These are phyloP conservation scores for Agrypnus murinus DNA, from an alignment of 2,888 invertebrate genomes.

Conservation along the genomic window DNA sequence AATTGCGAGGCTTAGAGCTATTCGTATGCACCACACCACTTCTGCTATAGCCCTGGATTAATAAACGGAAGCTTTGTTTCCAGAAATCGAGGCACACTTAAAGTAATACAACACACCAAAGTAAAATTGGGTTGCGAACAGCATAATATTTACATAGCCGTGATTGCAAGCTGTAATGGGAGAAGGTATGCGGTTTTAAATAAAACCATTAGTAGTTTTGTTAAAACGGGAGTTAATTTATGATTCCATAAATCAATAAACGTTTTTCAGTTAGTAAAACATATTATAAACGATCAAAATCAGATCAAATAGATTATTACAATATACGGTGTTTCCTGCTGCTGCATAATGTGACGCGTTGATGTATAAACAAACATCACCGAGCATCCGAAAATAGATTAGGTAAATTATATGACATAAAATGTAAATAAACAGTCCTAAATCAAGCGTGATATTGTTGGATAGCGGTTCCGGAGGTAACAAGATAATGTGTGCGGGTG, in stretches of 20 bases:
- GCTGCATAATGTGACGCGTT: constrained; percentile 2
- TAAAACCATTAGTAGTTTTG: no score
- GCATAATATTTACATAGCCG: no score
- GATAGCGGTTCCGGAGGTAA: constrained; percentile 65
- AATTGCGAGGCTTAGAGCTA: constrained; percentile 69
- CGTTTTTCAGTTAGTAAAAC: no score
- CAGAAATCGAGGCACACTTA: constrained; percentile 47
- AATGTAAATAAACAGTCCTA: constrained; percentile 61
- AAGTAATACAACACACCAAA: constrained; percentile 36
- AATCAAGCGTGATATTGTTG: constrained; percentile 62
- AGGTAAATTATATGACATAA: constrained; percentile 43
- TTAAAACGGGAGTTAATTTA: no score
- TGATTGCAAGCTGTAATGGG: no score
- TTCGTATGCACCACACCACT: constrained; percentile 66
- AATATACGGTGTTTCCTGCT: background rate
- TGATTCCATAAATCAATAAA: no score
- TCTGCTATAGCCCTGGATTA: constrained; percentile 52
- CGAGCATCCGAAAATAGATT: constrained; percentile 23
- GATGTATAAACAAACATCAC: background rate
- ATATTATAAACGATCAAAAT: background rate
- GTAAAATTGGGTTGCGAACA: constrained; percentile 17
- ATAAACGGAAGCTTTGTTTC: constrained; percentile 53
- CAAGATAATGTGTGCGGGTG: constrained; percentile 69
- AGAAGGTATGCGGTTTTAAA: no score
- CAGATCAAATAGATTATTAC: background rate